These are phyloP conservation scores for Minunthozetes semirufus DNA, from an alignment of 2,888 invertebrate species.

Conservation along the genomic window DNA sequence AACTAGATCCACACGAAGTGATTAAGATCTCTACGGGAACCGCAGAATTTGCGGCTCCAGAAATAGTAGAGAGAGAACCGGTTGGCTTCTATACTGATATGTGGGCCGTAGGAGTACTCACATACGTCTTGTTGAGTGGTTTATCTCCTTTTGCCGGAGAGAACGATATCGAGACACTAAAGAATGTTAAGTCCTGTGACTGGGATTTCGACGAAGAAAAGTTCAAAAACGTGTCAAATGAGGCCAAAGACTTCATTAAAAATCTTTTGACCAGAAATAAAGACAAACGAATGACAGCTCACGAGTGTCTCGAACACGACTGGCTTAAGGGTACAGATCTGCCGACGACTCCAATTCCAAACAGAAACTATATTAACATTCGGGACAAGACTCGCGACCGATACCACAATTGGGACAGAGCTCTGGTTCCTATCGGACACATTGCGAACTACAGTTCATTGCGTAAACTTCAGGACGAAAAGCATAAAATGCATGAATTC, in stretches of 20 bases:
- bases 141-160: slow-evolving; percentile 98
- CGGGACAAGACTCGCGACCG: slow-evolving; percentile 73
- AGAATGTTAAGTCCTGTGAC: slow-evolving; percentile 96
- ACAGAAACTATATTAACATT: slow-evolving; percentile 74
- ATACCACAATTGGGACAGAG: slow-evolving; percentile 64
- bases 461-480: slow-evolving; percentile 87
- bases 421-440: slow-evolving; percentile 86
- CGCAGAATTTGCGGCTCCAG: slow-evolving; percentile 98
- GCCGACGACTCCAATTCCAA: slow-evolving; percentile 68
- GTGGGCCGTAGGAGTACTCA: slow-evolving; percentile 99
- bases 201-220: slow-evolving; percentile 95
- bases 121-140: slow-evolving; percentile 94
- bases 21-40: slow-evolving; percentile 99
- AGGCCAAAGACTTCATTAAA: slow-evolving; percentile 96
- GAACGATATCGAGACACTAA: slow-evolving; percentile 93
- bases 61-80: slow-evolving; percentile 95
- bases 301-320: slow-evolving; percentile 88
- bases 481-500: slow-evolving; percentile 92
- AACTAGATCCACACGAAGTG: slow-evolving; percentile 93
- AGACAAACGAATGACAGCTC: slow-evolving; percentile 96
- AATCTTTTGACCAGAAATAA: slow-evolving; percentile 84
- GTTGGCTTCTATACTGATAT: slow-evolving; percentile 99
- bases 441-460: slow-evolving; percentile 95
- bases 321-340: slow-evolving; percentile 64
- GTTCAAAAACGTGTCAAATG: slow-evolving; percentile 70